Percentiles rank a stretch among this genome's conserved stretches.
Evolutionary conservation across 2,797 vertebrate genomes (phyloP).

Genomic region (Atherinosoma microstoma): DNA sequence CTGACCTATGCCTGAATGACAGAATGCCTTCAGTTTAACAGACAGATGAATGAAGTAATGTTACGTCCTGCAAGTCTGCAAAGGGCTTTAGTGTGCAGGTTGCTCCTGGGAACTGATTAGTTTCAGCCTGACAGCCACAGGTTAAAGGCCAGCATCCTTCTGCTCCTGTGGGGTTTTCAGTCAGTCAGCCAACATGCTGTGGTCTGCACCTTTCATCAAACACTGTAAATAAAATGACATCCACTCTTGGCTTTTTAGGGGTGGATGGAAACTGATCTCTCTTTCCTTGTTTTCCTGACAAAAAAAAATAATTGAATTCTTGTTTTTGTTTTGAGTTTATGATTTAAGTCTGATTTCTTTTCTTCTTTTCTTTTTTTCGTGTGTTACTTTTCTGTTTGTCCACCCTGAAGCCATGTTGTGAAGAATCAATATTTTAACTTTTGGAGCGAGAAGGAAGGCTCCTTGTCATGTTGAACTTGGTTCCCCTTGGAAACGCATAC

Average conservation of each 20-base stretch:
- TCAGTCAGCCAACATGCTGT: constrained; percentile 8
- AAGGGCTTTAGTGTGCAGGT: constrained; percentile 7
- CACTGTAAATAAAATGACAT: constrained; percentile 2
- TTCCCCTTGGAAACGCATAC: not conserved
- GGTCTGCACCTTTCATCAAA: constrained; percentile 8
- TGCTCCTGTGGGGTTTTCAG: constrained; percentile 20
- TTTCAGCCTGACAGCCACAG: constrained; percentile 29
- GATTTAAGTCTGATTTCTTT: not conserved
- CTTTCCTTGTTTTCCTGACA: not conserved
- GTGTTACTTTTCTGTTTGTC: constrained; percentile 5
- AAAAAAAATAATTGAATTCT: not conserved
- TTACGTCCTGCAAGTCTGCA: not conserved
- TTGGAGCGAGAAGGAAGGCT: constrained; percentile 6
- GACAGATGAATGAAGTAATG: constrained; percentile 8
- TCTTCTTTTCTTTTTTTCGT: not conserved
- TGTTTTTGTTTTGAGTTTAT: not conserved
- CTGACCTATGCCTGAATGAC: constrained; percentile 5
- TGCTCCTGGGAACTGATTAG: constrained; percentile 31
- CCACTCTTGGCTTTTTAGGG: not conserved
- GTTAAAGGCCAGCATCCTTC: constrained; percentile 30
- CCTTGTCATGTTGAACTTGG: constrained; percentile 6
- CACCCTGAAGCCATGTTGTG: constrained; percentile 2
- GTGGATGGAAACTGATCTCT: not conserved
- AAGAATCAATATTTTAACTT: constrained; percentile 5
- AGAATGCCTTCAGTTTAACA: not conserved